These are phyloP conservation scores for Glareola pratincola DNA, from an alignment of 2,113 vertebrate species.

Conservation along the genomic window DNA sequence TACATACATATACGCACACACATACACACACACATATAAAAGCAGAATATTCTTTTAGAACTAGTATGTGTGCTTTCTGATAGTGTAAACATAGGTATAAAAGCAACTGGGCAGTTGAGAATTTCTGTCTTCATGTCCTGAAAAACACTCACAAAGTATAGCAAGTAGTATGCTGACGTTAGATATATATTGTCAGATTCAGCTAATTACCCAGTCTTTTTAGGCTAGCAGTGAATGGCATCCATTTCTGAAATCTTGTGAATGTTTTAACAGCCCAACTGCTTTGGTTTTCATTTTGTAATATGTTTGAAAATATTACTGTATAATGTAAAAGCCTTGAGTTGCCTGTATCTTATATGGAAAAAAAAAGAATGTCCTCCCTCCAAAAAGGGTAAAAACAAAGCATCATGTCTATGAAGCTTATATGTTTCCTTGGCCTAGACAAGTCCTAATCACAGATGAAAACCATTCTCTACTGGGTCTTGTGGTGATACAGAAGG, in stretches of 20 bases:
- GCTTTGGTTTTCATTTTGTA: neutral
- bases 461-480: neutral
- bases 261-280: neutral
- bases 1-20: neutral
- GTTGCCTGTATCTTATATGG: neutral
- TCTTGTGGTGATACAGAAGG: neutral
- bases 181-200: neutral
- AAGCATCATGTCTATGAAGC: fast-evolving
- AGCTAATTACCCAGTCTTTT: neutral
- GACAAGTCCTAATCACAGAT: neutral
- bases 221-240: fast-evolving
- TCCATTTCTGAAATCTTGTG: neutral
- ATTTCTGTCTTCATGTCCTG: neutral
- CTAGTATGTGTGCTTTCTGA: neutral
- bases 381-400: neutral
- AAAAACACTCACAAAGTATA: neutral
- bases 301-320: neutral
- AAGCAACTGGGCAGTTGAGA: neutral
- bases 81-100: conserved; percentile 15
- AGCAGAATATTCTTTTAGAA: neutral
- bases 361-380: neutral
- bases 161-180: neutral
- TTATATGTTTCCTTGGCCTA: neutral
- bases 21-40: neutral
- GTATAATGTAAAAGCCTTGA: neutral